These are phyloP conservation scores for Vultur gryphus DNA, from an alignment of 2,797 vertebrate genomes.

Conservation along the genomic window DNA sequence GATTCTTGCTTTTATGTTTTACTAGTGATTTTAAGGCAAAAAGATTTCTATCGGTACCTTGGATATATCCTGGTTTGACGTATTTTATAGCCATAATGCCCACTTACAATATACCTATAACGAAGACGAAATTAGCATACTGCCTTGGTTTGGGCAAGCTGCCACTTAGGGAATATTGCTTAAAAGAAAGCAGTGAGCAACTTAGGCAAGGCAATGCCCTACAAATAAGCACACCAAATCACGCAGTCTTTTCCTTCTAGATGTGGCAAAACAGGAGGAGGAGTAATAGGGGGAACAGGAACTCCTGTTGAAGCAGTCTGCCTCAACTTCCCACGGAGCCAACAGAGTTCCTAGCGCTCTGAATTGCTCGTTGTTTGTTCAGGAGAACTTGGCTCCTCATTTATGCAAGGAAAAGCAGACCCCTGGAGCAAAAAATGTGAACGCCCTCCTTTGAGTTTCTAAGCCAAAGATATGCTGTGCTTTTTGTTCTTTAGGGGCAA, in stretches of 20 bases:
- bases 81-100: not conserved
- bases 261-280: not conserved
- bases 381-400: not conserved
- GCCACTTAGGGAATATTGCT: conserved; percentile 16
- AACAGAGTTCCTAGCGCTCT: not conserved
- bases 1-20: not conserved
- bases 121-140: not conserved
- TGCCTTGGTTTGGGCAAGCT: not conserved
- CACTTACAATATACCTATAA: not conserved
- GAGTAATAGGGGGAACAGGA: not conserved
- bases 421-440: not conserved
- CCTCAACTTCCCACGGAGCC: not conserved
- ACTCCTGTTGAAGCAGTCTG: not conserved
- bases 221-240: not conserved
- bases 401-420: conserved; percentile 13
- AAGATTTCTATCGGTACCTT: not conserved
- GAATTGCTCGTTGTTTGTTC: not conserved
- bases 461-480: not conserved
- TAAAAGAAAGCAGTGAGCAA: not conserved
- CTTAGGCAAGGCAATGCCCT: not conserved
- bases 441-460: not conserved
- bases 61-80: not conserved
- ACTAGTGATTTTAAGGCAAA: not conserved
- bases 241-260: not conserved
- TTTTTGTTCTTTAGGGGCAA: not conserved